Base-by-base conservation (phyloP, 2,113 vertebrate genomes). In the Neodon shergylaensis region DNA sequence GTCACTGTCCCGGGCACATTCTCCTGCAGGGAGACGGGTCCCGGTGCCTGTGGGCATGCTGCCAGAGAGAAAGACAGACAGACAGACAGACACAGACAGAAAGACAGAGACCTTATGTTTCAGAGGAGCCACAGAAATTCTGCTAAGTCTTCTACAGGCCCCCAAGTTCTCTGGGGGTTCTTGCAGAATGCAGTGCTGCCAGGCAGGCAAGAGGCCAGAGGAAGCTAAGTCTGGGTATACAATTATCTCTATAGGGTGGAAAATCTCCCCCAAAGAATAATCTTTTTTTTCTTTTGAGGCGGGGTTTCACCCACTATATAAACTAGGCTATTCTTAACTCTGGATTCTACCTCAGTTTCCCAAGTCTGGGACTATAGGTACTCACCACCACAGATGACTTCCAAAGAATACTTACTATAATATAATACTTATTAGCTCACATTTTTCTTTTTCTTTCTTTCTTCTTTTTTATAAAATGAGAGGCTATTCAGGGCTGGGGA, bases 1-100 rank as follows among this genome's bases (percentile, higher is more conserved):
- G 99, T 99, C 97, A 99, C 99, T 0, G 99, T 99, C 1, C 98
- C 98, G 0, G 98, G 98, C n/a, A 99, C 99, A 0, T 99, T 99
- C 97, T 99, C 98, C 76, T 99, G 98, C 73, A 99, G 36, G n/a
- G 85, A 90, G 95, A 99, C 97, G 31, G 99, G 98, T 16, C 99
- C 99, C 0, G 99, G 99, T 0, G 99, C 88, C 87, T 99, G 99
- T 0, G 99, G 99, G 94, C 98, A 96, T 73, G 99, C 99, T 99
- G 96, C 14, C 7, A 39, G 54, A 19, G 33, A 81, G 58, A 78
- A 16, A 72, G 13, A 31, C n/a, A 49, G 52, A 66, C 4, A 58
- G 54, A 39, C 11, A 17, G 33, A 79, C 63, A 77, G 36, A 72
- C 13, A 28, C n/a, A 49, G 49, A 66, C 1, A 49, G 49, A 49